A percentile compares a stretch with the other conserved stretches of the same genome.
Conservation (phyloP, 2,113 vertebrate species). For the Trogon surrucura region DNA sequence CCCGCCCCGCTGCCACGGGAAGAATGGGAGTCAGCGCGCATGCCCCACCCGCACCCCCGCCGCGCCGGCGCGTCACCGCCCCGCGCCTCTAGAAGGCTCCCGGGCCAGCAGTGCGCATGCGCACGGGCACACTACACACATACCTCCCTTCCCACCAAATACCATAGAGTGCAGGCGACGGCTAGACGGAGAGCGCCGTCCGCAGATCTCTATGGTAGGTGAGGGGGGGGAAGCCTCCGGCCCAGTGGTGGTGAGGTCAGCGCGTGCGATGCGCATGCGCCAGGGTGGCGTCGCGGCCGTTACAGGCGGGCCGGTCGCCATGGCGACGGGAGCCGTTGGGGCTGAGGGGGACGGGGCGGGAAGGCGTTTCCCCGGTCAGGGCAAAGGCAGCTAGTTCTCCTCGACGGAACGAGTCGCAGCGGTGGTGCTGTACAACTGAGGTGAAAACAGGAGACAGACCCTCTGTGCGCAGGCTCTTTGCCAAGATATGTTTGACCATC, state of each 20-base stretch:
- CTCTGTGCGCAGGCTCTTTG: not conserved
- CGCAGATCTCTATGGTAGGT: not conserved
- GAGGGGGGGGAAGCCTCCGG: not conserved
- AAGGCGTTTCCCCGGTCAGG: too few relatives aligned
- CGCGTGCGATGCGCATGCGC: not conserved
- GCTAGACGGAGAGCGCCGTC: not conserved
- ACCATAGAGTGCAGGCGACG: not conserved
- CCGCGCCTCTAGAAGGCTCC: not conserved
- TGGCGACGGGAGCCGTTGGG: not conserved
- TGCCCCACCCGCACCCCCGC: not conserved
- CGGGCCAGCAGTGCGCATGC: not conserved
- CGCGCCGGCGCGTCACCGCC: not conserved
- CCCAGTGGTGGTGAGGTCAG: not conserved
- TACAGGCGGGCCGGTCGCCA: not conserved
- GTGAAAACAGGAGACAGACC: not conserved
- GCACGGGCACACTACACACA: not conserved
- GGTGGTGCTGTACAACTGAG: not conserved
- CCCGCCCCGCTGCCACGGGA: slow-evolving; percentile 28
- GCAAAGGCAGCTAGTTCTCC: not conserved
- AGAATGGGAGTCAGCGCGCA: slow-evolving; percentile 22
- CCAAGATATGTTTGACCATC: not conserved
- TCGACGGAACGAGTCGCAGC: not conserved
- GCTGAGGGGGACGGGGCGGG: not conserved
- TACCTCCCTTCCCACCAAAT: too few relatives aligned
- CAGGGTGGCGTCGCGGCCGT: not conserved